phyloP scores from a whole-genome alignment of 1,140 invertebrate species.

The Drosophila nannoptera region DNA sequence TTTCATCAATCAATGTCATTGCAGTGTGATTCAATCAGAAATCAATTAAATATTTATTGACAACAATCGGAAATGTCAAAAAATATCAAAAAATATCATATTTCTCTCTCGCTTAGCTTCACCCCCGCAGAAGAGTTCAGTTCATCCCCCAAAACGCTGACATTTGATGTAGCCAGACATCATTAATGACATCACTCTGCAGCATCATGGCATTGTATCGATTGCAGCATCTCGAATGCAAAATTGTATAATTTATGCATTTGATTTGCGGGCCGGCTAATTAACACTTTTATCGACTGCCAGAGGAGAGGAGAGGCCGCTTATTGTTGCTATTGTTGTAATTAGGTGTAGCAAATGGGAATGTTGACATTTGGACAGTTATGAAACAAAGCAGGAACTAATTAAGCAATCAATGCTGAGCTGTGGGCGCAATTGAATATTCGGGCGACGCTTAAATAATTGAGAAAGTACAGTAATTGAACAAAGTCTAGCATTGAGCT shows the following conservation, averaged over 20 bases:
- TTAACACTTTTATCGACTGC: conserved; percentile 64
- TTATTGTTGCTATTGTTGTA: conserved; percentile 45
- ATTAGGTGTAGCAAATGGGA: conserved; percentile 48
- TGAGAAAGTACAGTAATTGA: too few species aligned
- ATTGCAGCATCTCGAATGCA: neutral
- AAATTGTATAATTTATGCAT: neutral
- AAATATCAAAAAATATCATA: conserved; percentile 35
- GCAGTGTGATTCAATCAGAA: conserved; percentile 18
- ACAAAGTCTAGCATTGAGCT: too few species aligned
- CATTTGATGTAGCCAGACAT: too few species aligned
- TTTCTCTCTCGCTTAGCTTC: conserved; percentile 24
- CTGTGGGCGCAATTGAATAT: neutral
- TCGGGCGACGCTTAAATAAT: too few species aligned
- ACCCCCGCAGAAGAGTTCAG: too few species aligned
- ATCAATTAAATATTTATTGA: conserved; percentile 71
- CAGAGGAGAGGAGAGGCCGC: conserved; percentile 12
- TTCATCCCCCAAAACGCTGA: too few species aligned
- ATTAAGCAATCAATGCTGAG: conserved; percentile 59
- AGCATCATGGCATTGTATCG: too few species aligned
- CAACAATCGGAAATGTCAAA: conserved; percentile 31
- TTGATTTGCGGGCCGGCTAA: conserved; percentile 56
- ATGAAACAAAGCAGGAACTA: conserved; percentile 54
- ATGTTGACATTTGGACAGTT: conserved; percentile 67
- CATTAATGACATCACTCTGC: too few species aligned
- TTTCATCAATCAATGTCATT: conserved; percentile 53